phyloP scores from a whole-genome alignment of 64 coral and sea anemone species.

The Dendronephthya gigantea region DNA sequence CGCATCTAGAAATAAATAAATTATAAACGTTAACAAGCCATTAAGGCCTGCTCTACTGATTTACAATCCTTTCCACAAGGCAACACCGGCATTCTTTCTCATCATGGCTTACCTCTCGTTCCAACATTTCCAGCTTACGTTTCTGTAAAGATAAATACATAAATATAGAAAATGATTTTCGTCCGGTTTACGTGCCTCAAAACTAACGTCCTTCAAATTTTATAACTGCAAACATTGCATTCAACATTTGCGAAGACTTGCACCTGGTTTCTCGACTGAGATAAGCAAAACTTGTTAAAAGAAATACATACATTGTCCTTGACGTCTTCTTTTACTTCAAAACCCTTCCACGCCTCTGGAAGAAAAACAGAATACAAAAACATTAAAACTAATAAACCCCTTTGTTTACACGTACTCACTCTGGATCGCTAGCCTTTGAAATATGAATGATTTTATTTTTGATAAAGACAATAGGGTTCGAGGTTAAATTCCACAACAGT shows the following conservation, averaged over 20 bases:
- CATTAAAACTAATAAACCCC: no score
- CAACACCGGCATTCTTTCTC: no score
- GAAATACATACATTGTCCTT: not conserved
- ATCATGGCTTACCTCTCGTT: not conserved
- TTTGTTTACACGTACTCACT: no score
- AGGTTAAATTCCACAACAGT: no score
- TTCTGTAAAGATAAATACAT: not conserved
- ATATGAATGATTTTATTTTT: no score
- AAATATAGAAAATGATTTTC: not conserved
- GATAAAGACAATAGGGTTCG: no score
- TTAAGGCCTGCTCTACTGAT: no score
- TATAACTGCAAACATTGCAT: not conserved
- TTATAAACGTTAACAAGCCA: not conserved
- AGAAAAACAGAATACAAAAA: not conserved
- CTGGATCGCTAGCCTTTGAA: no score
- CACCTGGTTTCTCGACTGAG: no score
- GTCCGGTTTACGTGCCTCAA: no score
- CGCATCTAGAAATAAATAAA: not conserved
- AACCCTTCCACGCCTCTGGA: not conserved
- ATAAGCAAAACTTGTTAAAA: not conserved
- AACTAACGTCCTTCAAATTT: not conserved
- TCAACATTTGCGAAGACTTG: no score
- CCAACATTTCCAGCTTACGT: not conserved
- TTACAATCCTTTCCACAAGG: no score
- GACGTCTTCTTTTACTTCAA: not conserved